A percentile compares a stretch with the other conserved stretches of the same genome.
phyloP scores from a whole-genome alignment of 2,888 invertebrate genomes.

The Ptychoptera contaminata region DNA sequence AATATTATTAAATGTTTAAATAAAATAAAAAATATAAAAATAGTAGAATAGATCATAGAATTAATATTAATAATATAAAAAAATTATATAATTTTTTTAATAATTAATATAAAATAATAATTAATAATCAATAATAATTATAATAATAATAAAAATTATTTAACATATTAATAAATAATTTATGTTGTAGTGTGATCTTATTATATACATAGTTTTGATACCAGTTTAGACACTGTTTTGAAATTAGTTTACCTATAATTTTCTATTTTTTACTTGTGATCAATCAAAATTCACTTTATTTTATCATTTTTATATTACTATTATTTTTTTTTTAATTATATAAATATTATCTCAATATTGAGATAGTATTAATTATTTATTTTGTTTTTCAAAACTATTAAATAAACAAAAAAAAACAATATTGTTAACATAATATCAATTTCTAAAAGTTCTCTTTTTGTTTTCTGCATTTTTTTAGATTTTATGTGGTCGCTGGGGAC shows the following conservation, averaged over 20 bases:
- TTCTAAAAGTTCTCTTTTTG: slow-evolving; percentile 6
- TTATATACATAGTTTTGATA: too few relatives aligned
- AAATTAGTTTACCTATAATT: neutral
- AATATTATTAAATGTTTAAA: too few relatives aligned
- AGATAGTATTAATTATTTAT: neutral
- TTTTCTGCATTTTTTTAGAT: slow-evolving; percentile 54
- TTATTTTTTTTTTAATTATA: slow-evolving; percentile 5
- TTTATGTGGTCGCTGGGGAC: slow-evolving; percentile 98
- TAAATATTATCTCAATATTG: slow-evolving; percentile 3
- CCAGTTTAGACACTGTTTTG: neutral
- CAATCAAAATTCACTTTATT: neutral
- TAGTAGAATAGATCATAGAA: too few relatives aligned
- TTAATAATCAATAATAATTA: neutral
- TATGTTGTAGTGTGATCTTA: neutral
- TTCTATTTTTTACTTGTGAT: neutral
- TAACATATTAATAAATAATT: slow-evolving; percentile 1
- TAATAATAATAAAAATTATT: slow-evolving; percentile 1
- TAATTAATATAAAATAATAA: neutral
- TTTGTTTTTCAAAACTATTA: neutral
- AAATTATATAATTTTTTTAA: neutral
- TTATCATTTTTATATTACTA: neutral
- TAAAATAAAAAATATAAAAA: too few relatives aligned
- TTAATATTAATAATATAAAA: neutral
- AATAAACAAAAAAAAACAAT: neutral
- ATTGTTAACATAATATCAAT: neutral